Evolutionary conservation across 2,797 vertebrate genomes (phyloP), one percentile per base, ranked within the genome.

Genomic region (Centropyge bicolor): DNA sequence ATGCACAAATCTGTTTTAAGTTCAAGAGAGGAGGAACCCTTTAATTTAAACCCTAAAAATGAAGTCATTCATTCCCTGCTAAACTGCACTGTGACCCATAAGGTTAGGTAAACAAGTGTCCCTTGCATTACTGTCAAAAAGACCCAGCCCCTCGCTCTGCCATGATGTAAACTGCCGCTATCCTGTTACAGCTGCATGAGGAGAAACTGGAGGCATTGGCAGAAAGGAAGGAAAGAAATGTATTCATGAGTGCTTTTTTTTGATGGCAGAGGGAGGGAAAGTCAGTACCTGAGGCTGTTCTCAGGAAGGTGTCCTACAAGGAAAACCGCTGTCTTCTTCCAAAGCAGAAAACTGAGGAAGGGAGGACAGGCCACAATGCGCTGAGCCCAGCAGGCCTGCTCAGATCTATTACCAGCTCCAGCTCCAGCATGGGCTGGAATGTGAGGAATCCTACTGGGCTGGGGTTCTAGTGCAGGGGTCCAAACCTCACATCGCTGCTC

Each of bases 71-170:
- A 94, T 93, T 92, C 91, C 90, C 82, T 64, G 75, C 89, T 94
- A 84, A 93, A 93, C 93, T 94, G 90, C 91, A 80, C 87, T 60
- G 80, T 87, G 88, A 93, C 91, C 93, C 92, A 85, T 86, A 89
- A 92, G 91, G 91, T 95, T 94, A 95, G 91, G 89, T 94, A 94
- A 95, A 94, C 93, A 96, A 92, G 86, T 91, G 90, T 94, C 92
- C 92, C 89, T 92, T 89, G 92, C 88, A 92, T 90, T 93, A 93
- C 91, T 92, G 93, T 94, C 90, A 93, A 88, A 88, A 87, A 92
- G 87, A 90, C 82, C 93, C 88, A 87, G 84, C 89, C 88, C 88
- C 89, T 90, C 69, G 65, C 85, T 89, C 86, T 72, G 86, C 90
- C 65, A 56, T 89, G 87, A 91, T 92, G 91, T 93, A 89, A 91